phyloP scores from a whole-genome alignment of 2,797 vertebrate species.

The Arnoldichthys spilopterus region DNA sequence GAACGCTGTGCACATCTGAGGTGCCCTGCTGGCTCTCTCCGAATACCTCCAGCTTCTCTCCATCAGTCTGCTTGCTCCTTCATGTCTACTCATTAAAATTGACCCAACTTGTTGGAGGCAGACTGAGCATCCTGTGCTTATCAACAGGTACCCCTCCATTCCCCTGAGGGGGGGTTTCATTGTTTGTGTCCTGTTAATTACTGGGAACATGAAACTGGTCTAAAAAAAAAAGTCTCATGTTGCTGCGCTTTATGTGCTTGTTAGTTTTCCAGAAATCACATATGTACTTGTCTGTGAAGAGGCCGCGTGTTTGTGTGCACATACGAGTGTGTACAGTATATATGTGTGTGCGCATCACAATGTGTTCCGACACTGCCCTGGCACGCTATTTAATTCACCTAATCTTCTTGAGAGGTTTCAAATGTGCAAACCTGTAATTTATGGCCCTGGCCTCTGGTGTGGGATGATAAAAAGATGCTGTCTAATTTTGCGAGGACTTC shows the following conservation, averaged over 20 bases:
- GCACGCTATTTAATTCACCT: constrained; percentile 71
- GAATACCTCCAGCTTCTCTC: constrained; percentile 13
- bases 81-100: constrained; percentile 18
- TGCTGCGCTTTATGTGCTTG: constrained; percentile 5
- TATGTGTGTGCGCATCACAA: constrained; percentile 60
- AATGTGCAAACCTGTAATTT: constrained; percentile 78
- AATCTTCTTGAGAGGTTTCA: constrained; percentile 81
- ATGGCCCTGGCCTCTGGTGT: constrained; percentile 68
- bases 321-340: background rate
- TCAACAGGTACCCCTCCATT: constrained; percentile 33
- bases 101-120: constrained; percentile 15
- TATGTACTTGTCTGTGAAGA: constrained; percentile 48
- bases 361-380: constrained; percentile 62
- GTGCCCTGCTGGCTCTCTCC: background rate
- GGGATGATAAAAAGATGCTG: constrained; percentile 79
- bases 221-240: constrained; percentile 29
- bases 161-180: constrained; percentile 10
- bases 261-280: background rate
- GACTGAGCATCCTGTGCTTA: constrained; percentile 27
- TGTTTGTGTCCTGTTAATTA: constrained; percentile 45
- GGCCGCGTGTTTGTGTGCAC: constrained; percentile 14
- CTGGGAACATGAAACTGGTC: constrained; percentile 36
- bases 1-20: constrained; percentile 18
- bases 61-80: background rate
- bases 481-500: constrained; percentile 70